Base-by-base conservation (phyloP, 1,140 invertebrate species). In the Aphelenchoides fujianensis region DNA sequence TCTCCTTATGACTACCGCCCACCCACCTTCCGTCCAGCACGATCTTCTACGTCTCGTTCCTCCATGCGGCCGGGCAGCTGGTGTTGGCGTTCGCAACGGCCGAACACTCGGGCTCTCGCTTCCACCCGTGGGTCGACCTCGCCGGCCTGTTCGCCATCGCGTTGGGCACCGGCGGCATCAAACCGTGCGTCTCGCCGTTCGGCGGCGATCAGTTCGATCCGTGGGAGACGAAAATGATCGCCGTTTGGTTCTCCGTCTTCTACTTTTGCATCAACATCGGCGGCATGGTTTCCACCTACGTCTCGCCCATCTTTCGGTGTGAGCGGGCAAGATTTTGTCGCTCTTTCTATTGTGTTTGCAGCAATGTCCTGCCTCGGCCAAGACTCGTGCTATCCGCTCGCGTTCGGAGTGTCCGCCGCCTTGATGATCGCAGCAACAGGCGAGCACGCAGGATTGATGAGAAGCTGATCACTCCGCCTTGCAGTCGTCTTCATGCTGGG, bases 251-350 rank as follows among this genome's bases (percentile, higher is more conserved):
- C 85, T 94, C 16, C 16, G 85, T 94, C 0, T 95, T 95, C 84
- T 95, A 95, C 86, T 92, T 94, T 75, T 88, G 92, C 32, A 94
- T 97, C 75, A 95, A 96, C 81, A 89, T 91, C 1, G 94, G 94
- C 1, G 92, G 91, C 73, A 88, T 94, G 53, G 87, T 95, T 16
- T 95, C 93, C 0, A 94, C 91, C 0, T 90, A 93, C 55, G 74
- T 96, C 0, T 95, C 93, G 0, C 94, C 94, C 0, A 89, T 93
- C 31, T 85, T 97, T 48, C 19, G 52, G 27, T 23, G 52, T 53
- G 27, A 53, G 52, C 27, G 52, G 27, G 41, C 41, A 2, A 1
- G 9, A 53, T 12, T 48, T n/a, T n/a, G n/a, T n/a, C n/a, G n/a
- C n/a, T n/a, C n/a, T 48, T 48, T 12, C 12, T 48, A 53, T 23